A percentile compares a stretch with the other conserved stretches of the same genome.
These are phyloP conservation scores for Holothuria glaberrima DNA, from an alignment of 35 echinoderm and acorn worm species.

Conservation along the genomic window DNA sequence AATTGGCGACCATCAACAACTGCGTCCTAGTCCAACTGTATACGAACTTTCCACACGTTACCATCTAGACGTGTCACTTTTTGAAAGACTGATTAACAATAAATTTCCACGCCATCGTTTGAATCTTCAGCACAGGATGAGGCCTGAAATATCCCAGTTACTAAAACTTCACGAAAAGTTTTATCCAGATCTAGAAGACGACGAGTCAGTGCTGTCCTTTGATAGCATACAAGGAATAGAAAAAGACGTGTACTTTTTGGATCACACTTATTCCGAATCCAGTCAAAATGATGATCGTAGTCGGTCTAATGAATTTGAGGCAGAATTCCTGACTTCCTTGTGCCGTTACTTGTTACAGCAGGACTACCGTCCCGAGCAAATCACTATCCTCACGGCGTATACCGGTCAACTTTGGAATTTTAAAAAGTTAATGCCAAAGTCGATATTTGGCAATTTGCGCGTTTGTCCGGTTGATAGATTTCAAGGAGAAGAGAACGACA, in stretches of 20 bases:
- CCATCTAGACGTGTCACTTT: conserved; percentile 86
- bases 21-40: conserved; percentile 93
- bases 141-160: conserved; percentile 74
- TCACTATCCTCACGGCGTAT: conserved; percentile 72
- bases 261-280: conserved; percentile 47
- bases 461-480: conserved; percentile 67
- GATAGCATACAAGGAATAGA: conserved; percentile 58
- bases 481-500: conserved; percentile 85
- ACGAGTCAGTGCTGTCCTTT: conserved; percentile 52
- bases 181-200: conserved; percentile 47
- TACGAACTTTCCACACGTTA: conserved; percentile 80
- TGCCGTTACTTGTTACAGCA: conserved; percentile 59
- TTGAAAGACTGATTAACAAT: conserved; percentile 94
- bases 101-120: conserved; percentile 63
- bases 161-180: conserved; percentile 69
- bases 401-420: conserved; percentile 67
- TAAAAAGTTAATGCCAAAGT: conserved; percentile 16
- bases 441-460: conserved; percentile 16
- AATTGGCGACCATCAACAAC: conserved; percentile 97
- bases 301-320: conserved; percentile 80
- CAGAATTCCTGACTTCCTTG: conserved; percentile 49
- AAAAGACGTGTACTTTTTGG: conserved; percentile 72
- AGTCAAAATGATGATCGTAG: conserved; percentile 68
- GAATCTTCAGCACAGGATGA: conserved; percentile 85
- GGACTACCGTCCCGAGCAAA: conserved; percentile 52